Evolutionary conservation across 1,140 invertebrate genomes (phyloP).

Genomic region (Campoletis sonorensis): DNA sequence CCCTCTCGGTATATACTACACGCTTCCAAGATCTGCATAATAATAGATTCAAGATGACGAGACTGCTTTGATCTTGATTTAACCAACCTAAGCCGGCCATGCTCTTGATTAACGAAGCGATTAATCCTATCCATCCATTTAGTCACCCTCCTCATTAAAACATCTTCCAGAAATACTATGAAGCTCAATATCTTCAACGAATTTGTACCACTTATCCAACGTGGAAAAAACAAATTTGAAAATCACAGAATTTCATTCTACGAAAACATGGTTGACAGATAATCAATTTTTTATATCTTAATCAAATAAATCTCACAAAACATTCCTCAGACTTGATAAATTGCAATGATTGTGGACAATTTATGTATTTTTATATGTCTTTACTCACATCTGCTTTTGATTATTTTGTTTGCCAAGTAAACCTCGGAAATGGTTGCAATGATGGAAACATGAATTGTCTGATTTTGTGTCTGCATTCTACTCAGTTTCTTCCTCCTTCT

Average conservation of each 20-base stretch:
- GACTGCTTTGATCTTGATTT: background rate
- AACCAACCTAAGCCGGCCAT: slow-evolving; percentile 5
- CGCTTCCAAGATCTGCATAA: background rate
- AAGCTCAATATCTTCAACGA: background rate
- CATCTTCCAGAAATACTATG: background rate
- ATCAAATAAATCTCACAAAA: too few relatives aligned
- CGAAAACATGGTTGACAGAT: too few relatives aligned
- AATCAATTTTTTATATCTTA: too few relatives aligned
- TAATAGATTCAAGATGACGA: slow-evolving; percentile 10
- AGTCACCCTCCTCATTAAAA: too few relatives aligned
- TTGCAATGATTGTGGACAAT: background rate
- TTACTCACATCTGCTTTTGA: background rate
- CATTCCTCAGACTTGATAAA: background rate
- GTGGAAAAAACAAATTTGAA: background rate
- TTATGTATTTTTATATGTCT: background rate
- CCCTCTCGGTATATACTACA: background rate
- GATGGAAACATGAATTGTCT: background rate
- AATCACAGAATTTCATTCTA: background rate
- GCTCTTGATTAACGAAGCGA: background rate
- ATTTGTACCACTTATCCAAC: too few relatives aligned
- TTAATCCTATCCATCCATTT: background rate
- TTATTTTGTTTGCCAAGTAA: background rate
- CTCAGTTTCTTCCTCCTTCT: background rate
- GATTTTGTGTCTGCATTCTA: background rate
- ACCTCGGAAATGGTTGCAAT: background rate